Evolutionary conservation across 1,140 invertebrate species (phyloP).

Genomic region (Aphidius gifuensis): DNA sequence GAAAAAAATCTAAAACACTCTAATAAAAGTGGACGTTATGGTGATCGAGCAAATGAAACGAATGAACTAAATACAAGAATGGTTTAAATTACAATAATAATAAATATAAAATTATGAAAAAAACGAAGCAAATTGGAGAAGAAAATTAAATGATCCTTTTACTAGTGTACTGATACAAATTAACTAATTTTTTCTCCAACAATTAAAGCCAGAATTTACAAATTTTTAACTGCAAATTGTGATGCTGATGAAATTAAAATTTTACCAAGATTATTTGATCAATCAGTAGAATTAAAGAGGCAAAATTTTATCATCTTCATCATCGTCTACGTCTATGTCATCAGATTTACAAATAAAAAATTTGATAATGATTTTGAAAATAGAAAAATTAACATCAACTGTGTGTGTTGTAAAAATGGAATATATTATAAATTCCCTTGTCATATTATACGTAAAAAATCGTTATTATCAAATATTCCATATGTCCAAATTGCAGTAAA

Average conservation of each 20-base stretch:
- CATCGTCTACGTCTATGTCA: too few relatives aligned
- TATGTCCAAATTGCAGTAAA: constrained; percentile 36
- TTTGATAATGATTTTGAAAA: background rate
- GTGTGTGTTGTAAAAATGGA: constrained; percentile 33
- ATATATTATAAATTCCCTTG: constrained; percentile 50
- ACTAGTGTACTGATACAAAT: constrained; percentile 62
- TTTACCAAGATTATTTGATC: constrained; percentile 64
- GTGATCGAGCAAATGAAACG: too few relatives aligned
- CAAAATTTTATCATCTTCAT: too few relatives aligned
- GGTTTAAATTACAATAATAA: too few relatives aligned
- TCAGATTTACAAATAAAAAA: constrained; percentile 2
- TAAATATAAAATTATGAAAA: constrained; percentile 66
- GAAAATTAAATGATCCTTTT: constrained; percentile 74
- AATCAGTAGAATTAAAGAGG: too few relatives aligned
- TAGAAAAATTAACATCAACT: constrained; percentile 22
- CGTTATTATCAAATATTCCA: constrained; percentile 32
- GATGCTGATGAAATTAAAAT: constrained; percentile 56
- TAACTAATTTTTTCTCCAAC: constrained; percentile 65
- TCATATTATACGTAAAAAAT: constrained; percentile 49
- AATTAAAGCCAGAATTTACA: constrained; percentile 74
- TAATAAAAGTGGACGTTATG: too few relatives aligned
- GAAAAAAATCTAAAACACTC: too few relatives aligned
- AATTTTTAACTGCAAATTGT: constrained; percentile 67
- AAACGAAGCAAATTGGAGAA: constrained; percentile 68
- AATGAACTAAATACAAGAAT: too few relatives aligned